Base-by-base conservation (phyloP, 2,797 vertebrate species). In the Pangasius mekongensis region DNA sequence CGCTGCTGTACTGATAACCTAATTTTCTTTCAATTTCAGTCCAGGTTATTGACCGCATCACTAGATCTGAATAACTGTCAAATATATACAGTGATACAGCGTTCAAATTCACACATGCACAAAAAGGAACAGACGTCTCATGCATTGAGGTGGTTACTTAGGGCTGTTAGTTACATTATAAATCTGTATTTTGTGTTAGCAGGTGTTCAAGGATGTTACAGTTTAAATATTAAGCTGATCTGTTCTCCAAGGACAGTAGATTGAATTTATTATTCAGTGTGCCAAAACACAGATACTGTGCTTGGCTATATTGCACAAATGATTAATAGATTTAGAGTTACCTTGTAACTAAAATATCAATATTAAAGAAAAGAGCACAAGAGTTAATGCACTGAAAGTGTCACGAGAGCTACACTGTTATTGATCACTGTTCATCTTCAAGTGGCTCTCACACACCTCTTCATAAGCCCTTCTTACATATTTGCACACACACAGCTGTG, bases 401-500 rank as follows among this genome's bases (percentile, higher is more conserved):
- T 78, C 73, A 84, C 9, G 6, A 60, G 16, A 76, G 88, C 14
- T 39, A 20, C 16, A 67, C 52, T 89, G 67, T 67, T 83, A 87
- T 89, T 84, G 88, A 89, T 87, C 73, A 77, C 30, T 33, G 69
- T 73, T 66, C 56, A 43, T 76, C 69, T 47, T 66, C 36, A 13
- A 77, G 54, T 60, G 47, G 69, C 71, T 84, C 73, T 39, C 73
- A 60, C 64, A 87, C 82, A 84, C 27, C 33, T 47, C 77, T 89
- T 64, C 27, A 3, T 67, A 84, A 78, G 73, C 39, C 62, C 47
- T 52, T 49, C 62, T 54, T 62, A 80, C 85, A 69, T 84, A 39
- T 81, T 80, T 84, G 71, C 85, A 87, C 88, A 89, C 88, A 89
- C 86, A 80, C 88, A 87, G 86, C 74, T 81, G 83, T 74, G 84